Conservation (phyloP, 2,888 invertebrate genomes). For the Caenorhabditis plicata region DNA sequence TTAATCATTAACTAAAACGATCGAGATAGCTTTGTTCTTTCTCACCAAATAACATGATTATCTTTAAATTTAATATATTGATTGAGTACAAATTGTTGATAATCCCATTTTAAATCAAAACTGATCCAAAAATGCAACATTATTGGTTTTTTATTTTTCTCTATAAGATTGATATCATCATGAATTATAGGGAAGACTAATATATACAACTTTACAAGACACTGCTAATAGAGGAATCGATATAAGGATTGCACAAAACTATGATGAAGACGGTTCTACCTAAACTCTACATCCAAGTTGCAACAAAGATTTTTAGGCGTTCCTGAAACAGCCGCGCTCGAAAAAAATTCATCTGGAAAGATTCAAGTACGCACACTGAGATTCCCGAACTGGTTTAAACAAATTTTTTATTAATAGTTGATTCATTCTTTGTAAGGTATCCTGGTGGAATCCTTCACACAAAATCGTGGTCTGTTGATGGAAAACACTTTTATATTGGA, state of each 20-base stretch:
- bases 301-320: slow-evolving; percentile 20
- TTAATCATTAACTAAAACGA: too few species aligned
- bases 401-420: background rate
- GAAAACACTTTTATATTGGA: slow-evolving; percentile 86
- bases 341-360: slow-evolving; percentile 36
- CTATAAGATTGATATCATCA: background rate
- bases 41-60: too few species aligned
- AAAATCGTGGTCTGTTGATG: slow-evolving; percentile 86
- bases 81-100: too few species aligned
- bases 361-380: slow-evolving; percentile 51
- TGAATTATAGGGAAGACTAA: slow-evolving; percentile 42
- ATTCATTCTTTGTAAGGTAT: slow-evolving; percentile 18
- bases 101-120: too few species aligned
- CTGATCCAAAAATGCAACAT: too few species aligned
- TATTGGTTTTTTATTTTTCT: too few species aligned
- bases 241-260: slow-evolving; percentile 52
- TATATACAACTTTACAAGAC: slow-evolving; percentile 46
- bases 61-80: too few species aligned
- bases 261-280: slow-evolving; percentile 25
- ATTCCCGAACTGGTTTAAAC: slow-evolving; percentile 44
- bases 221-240: slow-evolving; percentile 48
- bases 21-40: too few species aligned
- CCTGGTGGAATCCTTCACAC: slow-evolving; percentile 47
- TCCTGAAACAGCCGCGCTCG: slow-evolving; percentile 38
- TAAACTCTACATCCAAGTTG: slow-evolving; percentile 1